Base-by-base conservation (phyloP, 1,140 invertebrate species). In the Ceratina australensis region DNA sequence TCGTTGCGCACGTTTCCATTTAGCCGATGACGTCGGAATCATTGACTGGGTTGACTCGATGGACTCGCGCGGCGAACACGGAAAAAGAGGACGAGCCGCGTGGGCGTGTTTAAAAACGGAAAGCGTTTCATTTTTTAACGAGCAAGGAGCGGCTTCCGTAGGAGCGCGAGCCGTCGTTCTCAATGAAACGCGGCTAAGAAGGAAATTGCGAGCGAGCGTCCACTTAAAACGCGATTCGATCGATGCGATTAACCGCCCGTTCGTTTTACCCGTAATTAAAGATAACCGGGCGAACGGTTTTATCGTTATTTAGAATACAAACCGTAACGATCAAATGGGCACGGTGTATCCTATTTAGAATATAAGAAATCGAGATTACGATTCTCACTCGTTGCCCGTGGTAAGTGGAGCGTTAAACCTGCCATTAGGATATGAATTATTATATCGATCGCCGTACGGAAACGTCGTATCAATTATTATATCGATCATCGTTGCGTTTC, bases 121-220 rank as follows among this genome's bases (percentile, higher is more conserved):
- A 73, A 81, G 66, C 69, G 59, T 83, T 73, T 81, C 68, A 67
- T 83, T 82, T 42, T 49, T 83, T 78, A 81, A 74, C 33, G 75
- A 78, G 49, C 56, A 26, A 72, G 80, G 81, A 81, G 81, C 52
- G 81, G 81, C 81, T 79, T 83, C 81, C 80, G 75, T 26, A 47
- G 57, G 16, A 47, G 26, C 68, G 56, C 7, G 52, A 16, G 13
- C 13, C 18, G 12, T n/a, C 1, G 66, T 47, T 69, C 56, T 69
- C 66, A 76, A 76, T 76, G 74, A 76, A 69, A 69, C n/a, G 61
- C 47, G 3, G 47, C 33, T 52, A 15, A 26, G 56, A 61, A 76
- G 66, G 28, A 76, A 71, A 76, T 61, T 69, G 42, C 47, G 3
- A 33, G 24, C 65, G 7, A 18, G 47, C 64, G 63, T 66, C 73